Percentiles rank a stretch among this genome's conserved stretches.
These are phyloP conservation scores for Oceanites oceanicus DNA, from an alignment of 2,113 vertebrate genomes.

Conservation along the genomic window DNA sequence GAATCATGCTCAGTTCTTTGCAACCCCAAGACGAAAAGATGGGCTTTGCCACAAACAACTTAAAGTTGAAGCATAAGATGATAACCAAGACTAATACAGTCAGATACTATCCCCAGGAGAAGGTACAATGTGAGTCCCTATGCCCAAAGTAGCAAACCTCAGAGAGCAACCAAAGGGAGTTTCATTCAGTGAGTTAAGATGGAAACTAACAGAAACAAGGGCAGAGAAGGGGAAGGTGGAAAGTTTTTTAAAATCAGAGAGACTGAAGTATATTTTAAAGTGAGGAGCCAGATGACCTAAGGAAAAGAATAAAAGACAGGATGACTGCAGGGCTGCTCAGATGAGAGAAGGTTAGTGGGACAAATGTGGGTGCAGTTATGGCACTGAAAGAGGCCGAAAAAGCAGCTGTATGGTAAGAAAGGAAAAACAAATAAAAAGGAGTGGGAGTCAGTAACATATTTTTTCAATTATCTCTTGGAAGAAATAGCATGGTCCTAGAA, in stretches of 20 bases:
- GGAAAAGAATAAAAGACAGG: background rate
- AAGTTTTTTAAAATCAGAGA: background rate
- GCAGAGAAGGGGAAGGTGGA: background rate
- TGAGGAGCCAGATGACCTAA: background rate
- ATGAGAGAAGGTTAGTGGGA: background rate
- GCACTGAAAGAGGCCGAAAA: background rate
- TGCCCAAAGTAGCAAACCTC: background rate
- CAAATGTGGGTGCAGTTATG: background rate
- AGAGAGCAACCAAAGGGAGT: background rate
- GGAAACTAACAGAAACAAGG: background rate
- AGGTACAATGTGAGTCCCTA: accelerated
- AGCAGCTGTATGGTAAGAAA: background rate
- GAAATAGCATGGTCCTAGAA: background rate
- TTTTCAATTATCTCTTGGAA: background rate
- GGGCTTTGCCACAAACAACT: background rate
- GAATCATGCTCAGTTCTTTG: background rate
- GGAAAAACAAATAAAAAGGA: background rate
- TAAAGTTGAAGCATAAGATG: background rate
- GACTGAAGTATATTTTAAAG: background rate
- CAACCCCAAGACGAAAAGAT: background rate
- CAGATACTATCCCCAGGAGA: background rate
- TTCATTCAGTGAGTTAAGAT: background rate
- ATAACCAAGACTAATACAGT: background rate
- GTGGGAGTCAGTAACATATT: background rate
- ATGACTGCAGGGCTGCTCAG: background rate